Evolutionary conservation across 2,113 vertebrate species (phyloP).

Genomic region (Lontra canadensis): DNA sequence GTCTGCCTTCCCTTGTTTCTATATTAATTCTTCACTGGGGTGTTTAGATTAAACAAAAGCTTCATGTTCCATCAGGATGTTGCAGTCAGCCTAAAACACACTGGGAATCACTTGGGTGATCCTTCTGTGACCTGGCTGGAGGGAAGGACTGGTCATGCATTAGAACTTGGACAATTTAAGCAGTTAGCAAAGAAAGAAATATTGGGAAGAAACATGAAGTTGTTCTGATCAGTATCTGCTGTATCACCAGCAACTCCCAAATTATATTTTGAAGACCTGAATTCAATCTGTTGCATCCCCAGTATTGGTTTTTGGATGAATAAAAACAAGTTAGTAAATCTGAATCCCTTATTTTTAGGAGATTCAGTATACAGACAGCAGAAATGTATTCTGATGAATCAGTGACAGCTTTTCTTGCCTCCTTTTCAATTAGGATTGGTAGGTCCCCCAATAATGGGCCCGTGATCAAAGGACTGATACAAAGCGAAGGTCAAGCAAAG

Average conservation of each 20-base stretch:
- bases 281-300: constrained; percentile 42
- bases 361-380: neutral
- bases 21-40: neutral
- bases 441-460: too few relatives aligned
- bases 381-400: constrained; percentile 28
- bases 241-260: neutral
- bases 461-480: too few relatives aligned
- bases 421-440: neutral
- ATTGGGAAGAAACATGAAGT: neutral
- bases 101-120: neutral
- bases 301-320: constrained; percentile 35
- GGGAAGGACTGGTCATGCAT: neutral
- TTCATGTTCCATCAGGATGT: neutral
- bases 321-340: constrained; percentile 34
- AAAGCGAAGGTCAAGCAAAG: too few relatives aligned
- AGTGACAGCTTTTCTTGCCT: neutral
- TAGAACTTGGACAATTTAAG: neutral
- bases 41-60: neutral
- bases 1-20: neutral
- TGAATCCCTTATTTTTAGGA: neutral
- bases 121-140: neutral
- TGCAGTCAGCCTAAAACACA: neutral
- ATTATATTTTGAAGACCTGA: constrained; percentile 3
- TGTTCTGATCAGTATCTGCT: constrained; percentile 28
- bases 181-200: constrained; percentile 32